Evolutionary conservation across 2,888 invertebrate genomes (phyloP), one percentile per base, ranked within the genome.

Genomic region (Parasteatoda lunata): DNA sequence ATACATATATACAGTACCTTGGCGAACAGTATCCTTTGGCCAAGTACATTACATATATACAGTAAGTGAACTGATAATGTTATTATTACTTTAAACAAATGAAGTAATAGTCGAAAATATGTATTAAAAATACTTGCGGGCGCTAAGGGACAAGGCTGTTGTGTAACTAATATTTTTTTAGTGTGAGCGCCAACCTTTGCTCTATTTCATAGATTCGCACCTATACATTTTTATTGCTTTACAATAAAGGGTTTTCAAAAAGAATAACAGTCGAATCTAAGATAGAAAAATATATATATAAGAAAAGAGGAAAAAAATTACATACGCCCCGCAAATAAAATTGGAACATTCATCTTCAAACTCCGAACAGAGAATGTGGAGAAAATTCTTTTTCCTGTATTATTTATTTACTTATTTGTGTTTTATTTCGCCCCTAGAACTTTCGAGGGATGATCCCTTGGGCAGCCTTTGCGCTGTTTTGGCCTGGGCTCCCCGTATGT

Each of bases 141-240:
- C 47, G 45, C 54, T 52, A 52, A 73, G 54, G 13, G 11, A 59
- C 52, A 54, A 77, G 52, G 52, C 68, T 68, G 77, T 76, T 76
- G 11, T 65, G 49, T 48, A 76, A 76, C 76, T 76, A 49, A 47
- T 76, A 48, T 30, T 30, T 30, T 64, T 76, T 76, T 64, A 49
- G 15, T 8, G 52, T 52, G 47, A 3, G 66, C 77, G 65, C n/a
- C 30, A 77, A 68, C 66, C 80, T 80, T 73, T 72, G 66, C 80
- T 52, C 52, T 54, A 66, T 72, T 80, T 47, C 68, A 80, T 72
- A 52, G 54, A 52, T 52, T 15, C 45, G 45, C 30, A 72, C 51
- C 72, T 65, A 71, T 79, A 79, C 49, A 79, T 79, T 80, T 80
- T 80, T 80, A 80, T 80, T 73, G 66, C 78, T 80, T 80, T 80